Evolutionary conservation across 1,140 invertebrate genomes (phyloP).

Genomic region (Magallana gigas): DNA sequence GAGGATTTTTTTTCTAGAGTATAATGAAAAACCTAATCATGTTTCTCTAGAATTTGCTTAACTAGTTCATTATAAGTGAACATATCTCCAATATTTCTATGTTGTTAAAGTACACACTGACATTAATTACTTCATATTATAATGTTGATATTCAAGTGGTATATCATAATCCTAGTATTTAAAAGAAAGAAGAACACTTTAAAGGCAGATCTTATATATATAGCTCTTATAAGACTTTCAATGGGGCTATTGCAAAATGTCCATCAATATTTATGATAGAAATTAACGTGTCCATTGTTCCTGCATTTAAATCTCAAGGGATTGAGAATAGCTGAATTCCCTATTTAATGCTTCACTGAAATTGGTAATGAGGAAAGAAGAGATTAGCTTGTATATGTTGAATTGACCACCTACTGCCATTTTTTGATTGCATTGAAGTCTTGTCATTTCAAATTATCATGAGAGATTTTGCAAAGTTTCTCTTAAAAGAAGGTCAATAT

Average conservation of each 20-base stretch:
- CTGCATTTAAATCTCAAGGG: conserved; percentile 11
- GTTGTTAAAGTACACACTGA: no score
- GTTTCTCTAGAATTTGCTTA: background rate
- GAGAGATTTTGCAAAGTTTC: no score
- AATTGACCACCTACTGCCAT: background rate
- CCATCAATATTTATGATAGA: conserved; percentile 11
- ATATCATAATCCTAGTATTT: no score
- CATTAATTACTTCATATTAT: no score
- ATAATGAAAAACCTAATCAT: background rate
- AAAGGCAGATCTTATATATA: background rate
- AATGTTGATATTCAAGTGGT: no score
- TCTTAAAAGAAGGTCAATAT: no score
- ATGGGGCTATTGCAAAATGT: background rate
- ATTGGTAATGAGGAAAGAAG: background rate
- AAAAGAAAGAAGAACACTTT: no score
- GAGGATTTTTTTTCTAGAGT: background rate
- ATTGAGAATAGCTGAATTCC: background rate
- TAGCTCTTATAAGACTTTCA: background rate
- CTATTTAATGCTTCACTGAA: background rate
- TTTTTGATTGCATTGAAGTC: no score
- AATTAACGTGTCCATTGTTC: conserved; percentile 27
- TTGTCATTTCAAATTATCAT: no score
- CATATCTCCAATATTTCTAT: no score
- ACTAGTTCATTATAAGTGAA: no score
- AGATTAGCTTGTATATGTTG: conserved; percentile 1